Base-by-base conservation (phyloP, 2,113 vertebrate species). In the Ahaetulla prasina region DNA sequence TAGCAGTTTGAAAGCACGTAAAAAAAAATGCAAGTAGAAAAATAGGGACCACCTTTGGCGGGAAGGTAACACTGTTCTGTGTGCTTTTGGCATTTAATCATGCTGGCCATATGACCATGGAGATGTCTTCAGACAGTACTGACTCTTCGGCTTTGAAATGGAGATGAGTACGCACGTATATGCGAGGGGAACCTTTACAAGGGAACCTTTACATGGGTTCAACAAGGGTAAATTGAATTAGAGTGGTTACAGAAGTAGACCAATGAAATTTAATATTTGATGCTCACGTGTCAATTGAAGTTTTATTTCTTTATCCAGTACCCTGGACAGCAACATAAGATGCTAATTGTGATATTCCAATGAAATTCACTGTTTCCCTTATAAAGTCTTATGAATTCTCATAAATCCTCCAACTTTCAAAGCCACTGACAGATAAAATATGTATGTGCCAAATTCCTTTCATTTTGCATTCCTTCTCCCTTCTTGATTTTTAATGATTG, bases 401-500 rank as follows among this genome's bases (percentile, higher is more conserved):
- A 95, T 22, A 90, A 25, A 60, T 94, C 3, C 11, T 74, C 30
- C 8, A 60, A 47, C 55, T 80, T 95, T 94, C 80, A 87, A 11
- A 92, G 92, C 84, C 18, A 43, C 87, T 89, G 50, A 55, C 93
- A 90, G 47, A 45, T 93, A 43, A 88, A 63, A 4, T 87, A 85
- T 88, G 55, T 2, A 47, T 53, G 7, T 87, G 45, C 35, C 27
- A 52, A 74, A 25, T 30, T 0, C 50, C 74, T 87, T 92, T 93
- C 27, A 35, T 89, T 89, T 91, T 57, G 60, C 35, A 20, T 92
- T 88, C 53, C 90, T 87, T 89, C 91, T 68, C 16, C 35, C 55
- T 86, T 85, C 54, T 89, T 95, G 93, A 45, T 14, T 63, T 74
- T 93, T 30, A 68, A 55, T 52, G 35, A 88, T 92, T 92, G 89